These are phyloP conservation scores for Tenthredo distinguenda DNA, from an alignment of 2,888 invertebrate species.

Conservation along the genomic window DNA sequence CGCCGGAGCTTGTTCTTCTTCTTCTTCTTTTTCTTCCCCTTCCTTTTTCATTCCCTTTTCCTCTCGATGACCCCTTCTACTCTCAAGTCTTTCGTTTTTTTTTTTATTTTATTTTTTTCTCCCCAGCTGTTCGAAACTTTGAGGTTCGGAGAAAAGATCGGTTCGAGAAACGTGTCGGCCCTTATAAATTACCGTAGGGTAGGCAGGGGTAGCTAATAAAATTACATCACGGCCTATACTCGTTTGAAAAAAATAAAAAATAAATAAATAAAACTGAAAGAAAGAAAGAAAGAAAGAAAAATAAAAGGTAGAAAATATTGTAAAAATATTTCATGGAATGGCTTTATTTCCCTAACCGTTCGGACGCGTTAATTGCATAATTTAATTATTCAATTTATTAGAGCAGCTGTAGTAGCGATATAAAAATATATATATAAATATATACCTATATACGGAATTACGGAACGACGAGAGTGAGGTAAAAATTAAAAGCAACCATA, in stretches of 20 bases:
- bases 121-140: background rate
- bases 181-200: background rate
- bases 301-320: background rate
- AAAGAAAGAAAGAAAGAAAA: no score
- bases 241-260: background rate
- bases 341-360: background rate
- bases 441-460: no score
- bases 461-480: background rate
- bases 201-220: background rate
- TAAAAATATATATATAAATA: background rate
- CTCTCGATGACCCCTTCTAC: background rate
- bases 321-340: background rate
- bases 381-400: background rate
- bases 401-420: background rate
- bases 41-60: background rate
- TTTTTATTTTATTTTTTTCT: background rate
- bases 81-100: background rate
- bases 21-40: background rate
- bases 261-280: background rate
- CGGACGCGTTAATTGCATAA: background rate
- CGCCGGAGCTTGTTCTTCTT: background rate
- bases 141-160: background rate
- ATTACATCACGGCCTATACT: background rate
- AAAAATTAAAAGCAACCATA: background rate
- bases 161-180: background rate